Conservation (phyloP, 2,888 invertebrate species). For the Eupsilia transversa region DNA sequence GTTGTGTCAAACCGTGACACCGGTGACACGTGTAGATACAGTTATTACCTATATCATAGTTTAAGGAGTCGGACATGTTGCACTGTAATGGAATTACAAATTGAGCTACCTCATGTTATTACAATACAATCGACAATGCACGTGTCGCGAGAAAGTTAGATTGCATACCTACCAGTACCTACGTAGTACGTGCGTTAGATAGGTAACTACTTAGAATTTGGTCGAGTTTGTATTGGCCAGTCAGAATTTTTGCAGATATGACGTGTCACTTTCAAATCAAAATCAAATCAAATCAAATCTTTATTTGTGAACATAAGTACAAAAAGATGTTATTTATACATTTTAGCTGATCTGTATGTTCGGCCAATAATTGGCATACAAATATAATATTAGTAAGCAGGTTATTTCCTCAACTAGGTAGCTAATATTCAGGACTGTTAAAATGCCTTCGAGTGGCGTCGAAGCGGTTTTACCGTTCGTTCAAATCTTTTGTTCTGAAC, state of each 20-base stretch:
- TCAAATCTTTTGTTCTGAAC: conserved; percentile 14
- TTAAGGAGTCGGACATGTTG: conserved; percentile 9
- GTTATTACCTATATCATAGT: not conserved
- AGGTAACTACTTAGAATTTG: too few relatives aligned
- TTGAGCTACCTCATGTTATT: conserved; percentile 21
- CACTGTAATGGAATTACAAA: conserved; percentile 39
- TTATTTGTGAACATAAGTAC: too few relatives aligned
- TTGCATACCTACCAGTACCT: not conserved
- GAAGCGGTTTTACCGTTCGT: not conserved
- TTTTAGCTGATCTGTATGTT: too few relatives aligned
- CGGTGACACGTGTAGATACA: conserved; percentile 16
- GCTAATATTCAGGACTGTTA: not conserved
- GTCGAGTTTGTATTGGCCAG: not conserved
- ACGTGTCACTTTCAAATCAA: not conserved
- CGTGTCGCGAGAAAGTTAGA: conserved; percentile 24
- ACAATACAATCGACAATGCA: conserved; percentile 33
- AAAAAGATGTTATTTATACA: too few relatives aligned
- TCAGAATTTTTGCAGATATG: too few relatives aligned
- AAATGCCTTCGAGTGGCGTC: not conserved
- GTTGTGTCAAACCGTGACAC: conserved; percentile 3
- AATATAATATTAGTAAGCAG: too few relatives aligned
- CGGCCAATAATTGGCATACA: too few relatives aligned
- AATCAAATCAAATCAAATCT: too few relatives aligned
- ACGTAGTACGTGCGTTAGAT: not conserved
- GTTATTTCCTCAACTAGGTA: too few relatives aligned